A percentile compares a stretch with the other conserved stretches of the same genome.
These are phyloP conservation scores for Arrhopalites spinosus DNA, from an alignment of 2,888 invertebrate species.

Conservation along the genomic window DNA sequence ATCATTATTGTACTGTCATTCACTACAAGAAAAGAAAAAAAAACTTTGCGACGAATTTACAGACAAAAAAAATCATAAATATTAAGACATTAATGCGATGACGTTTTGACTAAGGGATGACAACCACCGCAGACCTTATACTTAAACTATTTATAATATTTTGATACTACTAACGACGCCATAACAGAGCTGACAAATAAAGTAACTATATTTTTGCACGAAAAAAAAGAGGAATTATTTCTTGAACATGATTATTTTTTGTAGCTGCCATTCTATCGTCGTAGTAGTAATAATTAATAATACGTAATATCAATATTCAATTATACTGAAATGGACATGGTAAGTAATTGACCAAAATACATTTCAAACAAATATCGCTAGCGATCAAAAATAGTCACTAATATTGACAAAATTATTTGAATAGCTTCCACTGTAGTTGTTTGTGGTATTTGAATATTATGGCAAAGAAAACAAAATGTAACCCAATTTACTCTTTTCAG, in stretches of 20 bases:
- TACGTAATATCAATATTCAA: no score
- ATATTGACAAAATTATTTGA: neutral
- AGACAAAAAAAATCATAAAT: neutral
- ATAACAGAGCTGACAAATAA: conserved; percentile 18
- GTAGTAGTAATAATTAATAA: no score
- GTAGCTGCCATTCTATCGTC: no score
- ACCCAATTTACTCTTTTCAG: neutral
- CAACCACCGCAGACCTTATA: neutral
- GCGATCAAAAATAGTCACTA: neutral
- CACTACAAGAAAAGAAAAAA: no score
- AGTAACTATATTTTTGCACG: neutral
- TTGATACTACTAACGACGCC: neutral
- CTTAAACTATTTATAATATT: neutral
- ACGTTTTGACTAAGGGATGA: neutral
- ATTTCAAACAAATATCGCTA: neutral
- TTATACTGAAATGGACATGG: neutral
- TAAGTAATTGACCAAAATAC: neutral
- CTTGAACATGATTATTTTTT: neutral
- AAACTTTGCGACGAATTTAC: no score
- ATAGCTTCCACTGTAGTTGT: neutral
- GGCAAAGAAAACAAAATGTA: neutral
- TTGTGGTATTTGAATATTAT: no score
- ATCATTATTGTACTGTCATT: neutral
- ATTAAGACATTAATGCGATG: neutral
- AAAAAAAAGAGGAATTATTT: neutral